phyloP scores from a whole-genome alignment of 2,113 vertebrate species.

The Corythaixoides concolor region DNA sequence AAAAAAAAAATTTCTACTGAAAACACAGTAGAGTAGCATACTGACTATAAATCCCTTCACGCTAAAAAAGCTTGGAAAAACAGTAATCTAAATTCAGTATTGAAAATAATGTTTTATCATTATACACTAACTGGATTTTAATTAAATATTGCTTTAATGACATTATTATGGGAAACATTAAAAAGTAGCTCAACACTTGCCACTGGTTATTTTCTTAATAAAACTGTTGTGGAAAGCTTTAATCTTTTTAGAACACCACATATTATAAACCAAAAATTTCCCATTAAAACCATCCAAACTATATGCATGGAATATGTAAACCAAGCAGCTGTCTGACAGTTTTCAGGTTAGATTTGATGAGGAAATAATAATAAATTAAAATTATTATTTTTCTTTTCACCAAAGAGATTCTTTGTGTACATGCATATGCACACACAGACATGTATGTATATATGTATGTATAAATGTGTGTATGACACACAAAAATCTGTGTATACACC shows the following conservation, averaged over 20 bases:
- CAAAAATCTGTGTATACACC: too few species aligned
- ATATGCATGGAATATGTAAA: neutral
- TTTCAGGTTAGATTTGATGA: neutral
- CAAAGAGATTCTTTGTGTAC: neutral
- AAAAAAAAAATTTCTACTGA: neutral
- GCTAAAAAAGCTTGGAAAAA: neutral
- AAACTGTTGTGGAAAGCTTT: neutral
- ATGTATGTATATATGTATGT: accelerated
- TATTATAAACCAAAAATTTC: neutral
- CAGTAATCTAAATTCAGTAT: constrained; percentile 1
- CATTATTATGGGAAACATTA: neutral
- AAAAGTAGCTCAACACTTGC: constrained; percentile 11
- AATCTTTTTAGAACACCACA: neutral
- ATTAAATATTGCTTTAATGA: constrained; percentile 43
- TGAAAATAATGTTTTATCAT: constrained; percentile 13
- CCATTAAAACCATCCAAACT: neutral
- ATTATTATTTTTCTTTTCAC: neutral
- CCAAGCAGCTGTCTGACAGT: neutral
- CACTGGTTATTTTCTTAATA: constrained; percentile 35
- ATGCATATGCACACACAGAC: accelerated
- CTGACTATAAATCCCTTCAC: neutral
- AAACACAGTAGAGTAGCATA: neutral
- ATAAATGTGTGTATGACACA: accelerated
- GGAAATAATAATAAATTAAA: neutral
- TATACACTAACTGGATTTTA: neutral